Conservation (phyloP, 2,888 invertebrate species). For the Oegoconia quadripuncta region DNA sequence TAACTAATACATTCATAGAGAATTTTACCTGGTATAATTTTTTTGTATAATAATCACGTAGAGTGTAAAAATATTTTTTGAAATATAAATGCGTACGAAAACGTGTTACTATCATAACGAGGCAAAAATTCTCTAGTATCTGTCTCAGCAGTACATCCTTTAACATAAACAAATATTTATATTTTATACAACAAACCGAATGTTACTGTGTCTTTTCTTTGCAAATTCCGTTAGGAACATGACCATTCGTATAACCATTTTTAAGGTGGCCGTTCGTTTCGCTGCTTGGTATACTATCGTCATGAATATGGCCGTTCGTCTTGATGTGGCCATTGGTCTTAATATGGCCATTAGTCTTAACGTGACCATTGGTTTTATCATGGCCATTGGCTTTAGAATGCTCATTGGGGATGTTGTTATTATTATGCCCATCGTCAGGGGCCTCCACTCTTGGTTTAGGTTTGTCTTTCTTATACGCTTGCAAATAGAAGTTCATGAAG, state of each 20-base stretch:
- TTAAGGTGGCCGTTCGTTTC: constrained; percentile 21
- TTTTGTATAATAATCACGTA: too few relatives aligned
- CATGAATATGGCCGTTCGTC: constrained; percentile 34
- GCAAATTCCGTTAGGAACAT: constrained; percentile 31
- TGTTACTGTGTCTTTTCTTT: constrained; percentile 65
- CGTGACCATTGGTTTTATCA: constrained; percentile 8
- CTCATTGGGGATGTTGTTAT: constrained; percentile 21
- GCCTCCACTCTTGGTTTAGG: constrained; percentile 25
- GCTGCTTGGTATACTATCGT: constrained; percentile 18
- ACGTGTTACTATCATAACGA: too few relatives aligned
- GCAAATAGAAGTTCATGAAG: constrained; percentile 94
- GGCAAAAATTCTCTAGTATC: too few relatives aligned
- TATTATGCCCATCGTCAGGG: constrained; percentile 42
- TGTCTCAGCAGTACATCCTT: constrained; percentile 8
- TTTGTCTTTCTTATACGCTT: constrained; percentile 82
- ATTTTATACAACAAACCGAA: constrained; percentile 9
- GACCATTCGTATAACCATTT: constrained; percentile 33
- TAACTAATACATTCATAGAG: too few relatives aligned
- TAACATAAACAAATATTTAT: constrained; percentile 15
- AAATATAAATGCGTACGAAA: too few relatives aligned
- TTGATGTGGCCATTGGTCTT: constrained; percentile 29
- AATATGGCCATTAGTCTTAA: constrained; percentile 25
- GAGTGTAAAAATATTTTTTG: too few relatives aligned
- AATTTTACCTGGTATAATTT: too few relatives aligned
- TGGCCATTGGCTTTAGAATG: constrained; percentile 33